Base-by-base conservation (phyloP, 2,888 invertebrate species). In the Scaeva pyrastri region DNA sequence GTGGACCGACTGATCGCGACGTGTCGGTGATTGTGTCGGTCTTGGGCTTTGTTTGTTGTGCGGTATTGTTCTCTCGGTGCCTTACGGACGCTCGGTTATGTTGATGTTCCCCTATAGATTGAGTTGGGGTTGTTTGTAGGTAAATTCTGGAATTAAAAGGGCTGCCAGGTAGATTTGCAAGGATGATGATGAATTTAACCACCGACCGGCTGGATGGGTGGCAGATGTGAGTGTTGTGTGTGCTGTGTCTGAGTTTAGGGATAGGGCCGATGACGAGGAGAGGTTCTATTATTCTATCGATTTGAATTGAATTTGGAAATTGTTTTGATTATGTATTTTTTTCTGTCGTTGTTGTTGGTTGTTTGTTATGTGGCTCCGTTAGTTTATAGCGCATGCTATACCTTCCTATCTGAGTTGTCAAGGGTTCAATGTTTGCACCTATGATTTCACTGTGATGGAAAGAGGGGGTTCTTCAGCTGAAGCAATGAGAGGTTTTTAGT, bases 231-330 rank as follows among this genome's bases (percentile, higher is more conserved):
- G 41, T 70, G n/a, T n/a, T n/a, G n/a, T 31, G 6, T 31, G 31
- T 31, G 31, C 31, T 31, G 31, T 31, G 11, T 36, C 43, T 45
- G 19, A 14, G 36, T 11, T 7, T 36, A n/a, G 43, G 60, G 5
- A 60, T 8, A 11, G 58, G 19, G 70, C 14, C 36, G 55, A 36
- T 12, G 60, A 70, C 36, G 55, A 36, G n/a, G 60, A 70, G 86
- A 58, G 74, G 62, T 74, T 74, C 83, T 87, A 75, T 82, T 83
- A 74, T 82, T 71, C 64, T 82, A 78, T 71, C 52, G 66, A 82
- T 83, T 82, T 87, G 87, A 87, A 81, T 86, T 86, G 86, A 78
- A 86, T 86, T 86, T 78, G 39, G 77, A 62, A 85, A 81, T 78
- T 86, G 86, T 86, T 86, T 81, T 81, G 83, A 74, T 73, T 19